Evolutionary conservation across 2,888 invertebrate genomes (phyloP).

Genomic region (Cordilura impudica): DNA sequence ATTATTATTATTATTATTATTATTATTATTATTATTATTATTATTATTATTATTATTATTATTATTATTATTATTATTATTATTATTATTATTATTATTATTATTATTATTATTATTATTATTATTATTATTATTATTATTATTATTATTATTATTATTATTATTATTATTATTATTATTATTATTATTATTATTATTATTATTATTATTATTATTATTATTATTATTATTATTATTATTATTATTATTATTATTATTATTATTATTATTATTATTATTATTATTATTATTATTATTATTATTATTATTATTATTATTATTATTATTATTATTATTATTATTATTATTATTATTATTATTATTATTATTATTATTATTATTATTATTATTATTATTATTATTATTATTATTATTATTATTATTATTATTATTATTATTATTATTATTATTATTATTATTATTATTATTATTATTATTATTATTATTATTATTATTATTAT

Average conservation of each 20-base stretch:
- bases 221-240: slow-evolving; percentile 1
- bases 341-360: background rate
- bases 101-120: too few relatives aligned
- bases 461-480: background rate
- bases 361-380: background rate
- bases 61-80: too few relatives aligned
- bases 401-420: background rate
- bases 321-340: slow-evolving; percentile 6
- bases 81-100: too few relatives aligned
- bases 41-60: too few relatives aligned
- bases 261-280: slow-evolving; percentile 6
- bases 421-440: background rate
- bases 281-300: slow-evolving; percentile 10
- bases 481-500: slow-evolving; percentile 3
- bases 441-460: background rate
- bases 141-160: background rate
- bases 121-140: too few relatives aligned
- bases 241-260: slow-evolving; percentile 11
- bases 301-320: slow-evolving; percentile 11
- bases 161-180: background rate
- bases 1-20: too few relatives aligned
- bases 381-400: background rate
- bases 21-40: too few relatives aligned
- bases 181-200: slow-evolving; percentile 5
- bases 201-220: slow-evolving; percentile 8